These are phyloP conservation scores for Eudemis profundana DNA, from an alignment of 2,888 invertebrate species.

Conservation along the genomic window DNA sequence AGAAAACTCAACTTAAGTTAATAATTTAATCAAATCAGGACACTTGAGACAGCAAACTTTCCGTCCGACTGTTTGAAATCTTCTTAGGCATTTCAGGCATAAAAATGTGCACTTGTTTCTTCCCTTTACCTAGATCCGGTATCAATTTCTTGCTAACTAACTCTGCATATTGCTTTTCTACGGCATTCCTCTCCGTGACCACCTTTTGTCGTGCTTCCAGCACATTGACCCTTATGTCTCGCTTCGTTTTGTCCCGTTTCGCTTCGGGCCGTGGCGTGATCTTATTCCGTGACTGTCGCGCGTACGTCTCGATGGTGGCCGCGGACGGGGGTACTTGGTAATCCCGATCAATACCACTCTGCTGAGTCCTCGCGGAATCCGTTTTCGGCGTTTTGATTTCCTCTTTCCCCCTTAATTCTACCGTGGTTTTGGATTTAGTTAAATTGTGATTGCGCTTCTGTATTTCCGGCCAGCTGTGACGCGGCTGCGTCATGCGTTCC, in stretches of 20 bases:
- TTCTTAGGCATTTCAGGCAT: constrained; percentile 88
- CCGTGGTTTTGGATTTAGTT: constrained; percentile 71
- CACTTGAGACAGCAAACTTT: constrained; percentile 69
- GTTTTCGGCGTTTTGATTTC: constrained; percentile 62
- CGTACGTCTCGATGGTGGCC: constrained; percentile 82
- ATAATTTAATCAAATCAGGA: constrained; percentile 50
- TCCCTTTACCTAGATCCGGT: constrained; percentile 74
- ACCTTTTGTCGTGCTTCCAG: constrained; percentile 74
- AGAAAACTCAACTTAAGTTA: not conserved
- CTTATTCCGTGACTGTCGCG: constrained; percentile 80
- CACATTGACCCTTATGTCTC: constrained; percentile 63
- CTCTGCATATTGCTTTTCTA: constrained; percentile 78
- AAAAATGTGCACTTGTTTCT: constrained; percentile 90
- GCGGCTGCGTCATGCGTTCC: constrained; percentile 72
- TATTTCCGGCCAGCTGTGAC: constrained; percentile 78
- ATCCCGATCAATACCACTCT: constrained; percentile 76
- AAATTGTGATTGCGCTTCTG: constrained; percentile 65
- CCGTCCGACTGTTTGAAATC: constrained; percentile 67
- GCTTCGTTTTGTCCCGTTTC: constrained; percentile 58
- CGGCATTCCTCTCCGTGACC: constrained; percentile 67
- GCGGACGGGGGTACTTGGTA: constrained; percentile 77
- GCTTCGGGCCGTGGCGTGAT: constrained; percentile 69
- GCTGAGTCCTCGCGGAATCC: constrained; percentile 68
- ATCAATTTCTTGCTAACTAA: constrained; percentile 75
- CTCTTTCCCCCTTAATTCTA: constrained; percentile 67